Base-by-base conservation (phyloP, 2,797 vertebrate genomes). In the Labroides dimidiatus region DNA sequence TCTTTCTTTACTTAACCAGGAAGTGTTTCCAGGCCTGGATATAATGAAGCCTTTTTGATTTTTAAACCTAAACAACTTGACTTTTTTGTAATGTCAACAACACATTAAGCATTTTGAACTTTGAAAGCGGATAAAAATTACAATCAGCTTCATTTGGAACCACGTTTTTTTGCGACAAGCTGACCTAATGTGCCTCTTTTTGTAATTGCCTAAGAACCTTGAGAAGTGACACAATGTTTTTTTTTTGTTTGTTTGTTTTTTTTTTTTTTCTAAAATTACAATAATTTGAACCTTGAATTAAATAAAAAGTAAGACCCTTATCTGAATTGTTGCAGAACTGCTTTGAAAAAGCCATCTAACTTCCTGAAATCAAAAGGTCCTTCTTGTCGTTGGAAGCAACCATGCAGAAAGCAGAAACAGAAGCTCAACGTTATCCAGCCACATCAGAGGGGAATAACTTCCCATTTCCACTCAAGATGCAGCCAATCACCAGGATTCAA, bases 401-500 rank as follows among this genome's bases (percentile, higher is more conserved):
- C 54, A 58, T 54, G 59, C 53, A 36, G 36, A 72, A 67, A 71
- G 49, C 37, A 57, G 27, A 73, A 36, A 80, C 41, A 42, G 52
- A 77, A 30, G 43, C 53, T 53, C 43, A 65, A 60, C 51, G 66
- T 72, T 76, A 75, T 70, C 48, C 43, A 55, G 61, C 36, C 55
- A 42, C 65, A 73, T 80, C 63, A 72, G 54, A 69, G 41, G 37
- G 11, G 45, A 59, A 51, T 37, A 61, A 41, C 50, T 80, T 48
- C 50, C 74, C 48, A 41, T 70, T 75, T 80, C 63, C 70, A 48
- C 64, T 60, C 27, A 36, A n/a, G 59, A 56, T 19, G 63, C 43
- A 72, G 55, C 19, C 73, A 73, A 69, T 80, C 66, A 72, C 48
- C 51, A n/a, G 21, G 48, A 64, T 69, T 51, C 37, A 51, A 57